A percentile compares a stretch with the other conserved stretches of the same genome.
These are phyloP conservation scores for Cyrtodaria siliqua DNA, from an alignment of 2,888 invertebrate genomes.

Conservation along the genomic window DNA sequence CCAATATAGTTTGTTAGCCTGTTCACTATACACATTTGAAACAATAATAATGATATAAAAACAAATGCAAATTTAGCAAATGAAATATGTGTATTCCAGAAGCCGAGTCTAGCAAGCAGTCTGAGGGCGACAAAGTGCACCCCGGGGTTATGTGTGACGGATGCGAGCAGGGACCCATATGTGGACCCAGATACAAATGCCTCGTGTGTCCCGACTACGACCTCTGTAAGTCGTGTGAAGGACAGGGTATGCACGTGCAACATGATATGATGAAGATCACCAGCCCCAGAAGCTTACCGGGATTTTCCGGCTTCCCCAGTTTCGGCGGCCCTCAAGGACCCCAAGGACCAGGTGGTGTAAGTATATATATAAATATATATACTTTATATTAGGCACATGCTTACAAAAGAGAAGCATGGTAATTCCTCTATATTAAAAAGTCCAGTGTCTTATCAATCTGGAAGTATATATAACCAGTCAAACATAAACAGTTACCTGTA, in stretches of 20 bases:
- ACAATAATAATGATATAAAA: too few relatives aligned
- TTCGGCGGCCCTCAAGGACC: constrained; percentile 36
- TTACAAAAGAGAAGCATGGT: too few relatives aligned
- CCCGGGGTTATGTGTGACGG: constrained; percentile 90
- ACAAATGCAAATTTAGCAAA: too few relatives aligned
- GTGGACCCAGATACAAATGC: constrained; percentile 95
- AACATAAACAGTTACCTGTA: too few relatives aligned
- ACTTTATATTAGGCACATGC: too few relatives aligned
- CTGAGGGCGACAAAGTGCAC: constrained; percentile 85
- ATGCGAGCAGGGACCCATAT: constrained; percentile 89
- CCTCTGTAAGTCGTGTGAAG: constrained; percentile 92
- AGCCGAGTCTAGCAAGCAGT: constrained; percentile 5
- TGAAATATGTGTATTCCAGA: neutral
- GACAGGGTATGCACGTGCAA: constrained; percentile 89
- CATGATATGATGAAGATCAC: constrained; percentile 93
- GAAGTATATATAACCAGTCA: too few relatives aligned
- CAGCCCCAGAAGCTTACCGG: constrained; percentile 62
- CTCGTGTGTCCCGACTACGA: constrained; percentile 93
- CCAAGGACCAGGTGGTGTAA: constrained; percentile 49
- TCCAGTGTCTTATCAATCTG: too few relatives aligned
- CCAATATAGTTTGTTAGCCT: too few relatives aligned
- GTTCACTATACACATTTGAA: too few relatives aligned
- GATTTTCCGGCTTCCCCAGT: constrained; percentile 44
- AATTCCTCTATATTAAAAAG: too few relatives aligned
- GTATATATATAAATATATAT: constrained; percentile 21